Evolutionary conservation across 2,113 vertebrate species (phyloP), one percentile per base, ranked within the genome.

Genomic region (Poecile atricapillus): DNA sequence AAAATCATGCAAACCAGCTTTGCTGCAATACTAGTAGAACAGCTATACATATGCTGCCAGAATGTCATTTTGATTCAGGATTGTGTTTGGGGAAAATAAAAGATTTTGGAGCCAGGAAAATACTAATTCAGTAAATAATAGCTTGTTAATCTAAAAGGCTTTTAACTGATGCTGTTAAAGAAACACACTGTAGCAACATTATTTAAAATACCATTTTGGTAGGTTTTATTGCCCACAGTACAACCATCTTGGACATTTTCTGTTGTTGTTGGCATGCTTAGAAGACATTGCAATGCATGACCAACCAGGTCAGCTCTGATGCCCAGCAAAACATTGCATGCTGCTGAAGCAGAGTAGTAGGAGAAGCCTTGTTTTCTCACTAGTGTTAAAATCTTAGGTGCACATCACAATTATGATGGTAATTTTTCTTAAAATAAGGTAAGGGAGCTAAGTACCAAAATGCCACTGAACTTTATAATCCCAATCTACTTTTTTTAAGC

Each of bases 151-250:
- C 92, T 94, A 89, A 91, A 97, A 93, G 47, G 81, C 39, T 83
- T 97, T 96, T 92, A 96, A 85, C 89, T 69, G 81, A 75, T 92
- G 78, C 53, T 90, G 78, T 80, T 94, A 88, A 96, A 89, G 88
- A 97, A 93, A 87, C 75, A 86, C 55, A 64, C 68, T 82, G 55
- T 90, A 81, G 90, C 64, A 96, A 89, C 59, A 90, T 94, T 97
- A 96, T 95, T 96, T 96, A 94, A 95, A 97, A 95, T 88, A 82
- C 87, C 74, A 50, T 95, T 97, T 95, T 90, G 87, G 84, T 94
- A 79, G 88, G 65, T 94, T 97, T 96, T 95, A 96, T 94, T 97
- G 65, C 80, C 76, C 90, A 95, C 95, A 97, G 53, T 90, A 90
- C 91, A 97, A 93, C 82, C 94, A 94, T 97, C 97, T 82, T 94